These are phyloP conservation scores for Tychaedon coryphoeus DNA, from an alignment of 2,113 vertebrate genomes.

Conservation along the genomic window DNA sequence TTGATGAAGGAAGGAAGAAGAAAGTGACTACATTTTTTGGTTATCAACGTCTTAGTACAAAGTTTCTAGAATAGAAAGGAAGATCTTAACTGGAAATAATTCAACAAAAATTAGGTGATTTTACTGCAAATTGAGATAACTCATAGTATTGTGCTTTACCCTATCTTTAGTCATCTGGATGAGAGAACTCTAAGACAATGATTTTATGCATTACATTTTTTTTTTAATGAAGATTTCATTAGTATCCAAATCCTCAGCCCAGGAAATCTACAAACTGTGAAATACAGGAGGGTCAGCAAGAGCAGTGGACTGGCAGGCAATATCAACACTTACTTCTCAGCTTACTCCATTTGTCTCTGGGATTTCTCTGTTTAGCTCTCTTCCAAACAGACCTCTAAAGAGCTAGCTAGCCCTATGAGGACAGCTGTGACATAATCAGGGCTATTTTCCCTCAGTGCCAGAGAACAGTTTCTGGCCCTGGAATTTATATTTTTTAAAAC, in stretches of 20 bases:
- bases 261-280: background rate
- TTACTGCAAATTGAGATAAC: background rate
- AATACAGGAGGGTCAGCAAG: background rate
- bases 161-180: background rate
- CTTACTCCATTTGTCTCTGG: background rate
- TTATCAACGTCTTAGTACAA: background rate
- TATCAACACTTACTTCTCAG: background rate
- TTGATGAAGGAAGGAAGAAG: background rate
- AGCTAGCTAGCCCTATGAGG: background rate
- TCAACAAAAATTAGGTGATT: background rate
- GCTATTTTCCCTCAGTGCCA: background rate
- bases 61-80: background rate
- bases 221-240: background rate
- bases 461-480: background rate
- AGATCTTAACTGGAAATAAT: background rate
- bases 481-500: background rate
- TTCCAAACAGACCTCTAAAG: background rate
- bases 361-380: background rate
- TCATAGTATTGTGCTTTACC: background rate
- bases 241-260: background rate
- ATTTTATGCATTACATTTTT: background rate
- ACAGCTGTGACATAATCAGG: background rate
- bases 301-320: background rate
- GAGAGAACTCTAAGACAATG: background rate
- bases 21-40: background rate